Conservation (phyloP, 1,140 invertebrate genomes). For the Pogonognathellus flavescens region DNA sequence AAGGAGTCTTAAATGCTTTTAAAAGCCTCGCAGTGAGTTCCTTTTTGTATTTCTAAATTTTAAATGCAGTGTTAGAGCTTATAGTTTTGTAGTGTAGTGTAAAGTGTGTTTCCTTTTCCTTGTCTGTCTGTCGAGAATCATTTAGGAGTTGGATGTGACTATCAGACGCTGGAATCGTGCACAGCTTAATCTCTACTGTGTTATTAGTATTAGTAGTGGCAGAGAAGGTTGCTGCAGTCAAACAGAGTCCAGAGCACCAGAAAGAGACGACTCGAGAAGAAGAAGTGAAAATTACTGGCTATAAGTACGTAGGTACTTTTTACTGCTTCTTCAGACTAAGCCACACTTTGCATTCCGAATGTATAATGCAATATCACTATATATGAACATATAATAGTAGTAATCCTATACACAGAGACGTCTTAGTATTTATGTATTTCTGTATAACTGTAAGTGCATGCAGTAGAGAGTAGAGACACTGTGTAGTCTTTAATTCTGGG, state of each 20-base stretch:
- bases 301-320: not conserved
- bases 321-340: too few relatives aligned
- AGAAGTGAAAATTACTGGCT: slow-evolving; percentile 14
- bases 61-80: too few relatives aligned
- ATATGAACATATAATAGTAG: too few relatives aligned
- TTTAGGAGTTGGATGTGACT: slow-evolving; percentile 40
- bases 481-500: too few relatives aligned
- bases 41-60: not conserved
- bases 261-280: not conserved
- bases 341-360: too few relatives aligned
- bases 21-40: slow-evolving; percentile 11
- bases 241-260: not conserved
- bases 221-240: not conserved
- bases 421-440: too few relatives aligned
- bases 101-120: not conserved
- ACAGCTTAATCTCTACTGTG: slow-evolving; percentile 41
- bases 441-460: too few relatives aligned
- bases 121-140: slow-evolving; percentile 38
- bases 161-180: slow-evolving; percentile 37
- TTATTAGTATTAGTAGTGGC: slow-evolving; percentile 2
- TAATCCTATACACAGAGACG: too few relatives aligned
- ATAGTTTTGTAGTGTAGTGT: not conserved
- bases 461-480: too few relatives aligned
- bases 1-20: not conserved
- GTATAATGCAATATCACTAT: too few relatives aligned